Conservation (phyloP, 2,888 invertebrate species). For the Gymnosoma rotundatum region DNA sequence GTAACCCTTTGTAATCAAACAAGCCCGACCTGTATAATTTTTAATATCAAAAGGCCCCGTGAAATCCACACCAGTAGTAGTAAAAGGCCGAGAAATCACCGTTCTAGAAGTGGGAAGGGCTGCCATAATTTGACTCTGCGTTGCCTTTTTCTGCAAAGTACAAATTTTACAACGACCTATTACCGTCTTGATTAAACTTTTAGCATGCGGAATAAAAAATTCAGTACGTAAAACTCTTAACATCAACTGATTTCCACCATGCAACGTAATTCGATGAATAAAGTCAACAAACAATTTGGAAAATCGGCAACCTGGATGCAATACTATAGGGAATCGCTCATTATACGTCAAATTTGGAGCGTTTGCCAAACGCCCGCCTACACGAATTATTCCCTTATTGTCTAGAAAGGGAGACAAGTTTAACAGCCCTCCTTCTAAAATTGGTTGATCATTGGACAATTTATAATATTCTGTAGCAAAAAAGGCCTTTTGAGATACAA, state of each 20-base stretch:
- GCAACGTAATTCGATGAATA: not conserved
- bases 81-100: not conserved
- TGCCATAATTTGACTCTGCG: constrained; percentile 2
- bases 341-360: not conserved
- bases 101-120: no score
- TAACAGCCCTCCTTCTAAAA: not conserved
- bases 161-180: constrained; percentile 23
- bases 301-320: not conserved
- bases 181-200: constrained; percentile 8
- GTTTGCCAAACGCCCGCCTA: no score
- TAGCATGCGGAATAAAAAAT: constrained; percentile 8
- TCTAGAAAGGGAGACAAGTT: constrained; percentile 5
- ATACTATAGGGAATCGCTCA: not conserved
- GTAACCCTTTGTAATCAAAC: constrained; percentile 33
- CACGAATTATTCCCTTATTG: not conserved
- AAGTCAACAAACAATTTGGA: not conserved
- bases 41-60: constrained; percentile 44
- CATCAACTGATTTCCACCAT: no score
- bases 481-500: not conserved
- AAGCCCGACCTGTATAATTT: constrained; percentile 32
- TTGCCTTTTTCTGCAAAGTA: constrained; percentile 7
- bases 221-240: not conserved
- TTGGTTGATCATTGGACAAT: not conserved
- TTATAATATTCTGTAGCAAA: constrained; percentile 1
- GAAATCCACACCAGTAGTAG: constrained; percentile 23